Conservation (phyloP, 2,888 invertebrate genomes). For the Anagyrus pseudococci region DNA sequence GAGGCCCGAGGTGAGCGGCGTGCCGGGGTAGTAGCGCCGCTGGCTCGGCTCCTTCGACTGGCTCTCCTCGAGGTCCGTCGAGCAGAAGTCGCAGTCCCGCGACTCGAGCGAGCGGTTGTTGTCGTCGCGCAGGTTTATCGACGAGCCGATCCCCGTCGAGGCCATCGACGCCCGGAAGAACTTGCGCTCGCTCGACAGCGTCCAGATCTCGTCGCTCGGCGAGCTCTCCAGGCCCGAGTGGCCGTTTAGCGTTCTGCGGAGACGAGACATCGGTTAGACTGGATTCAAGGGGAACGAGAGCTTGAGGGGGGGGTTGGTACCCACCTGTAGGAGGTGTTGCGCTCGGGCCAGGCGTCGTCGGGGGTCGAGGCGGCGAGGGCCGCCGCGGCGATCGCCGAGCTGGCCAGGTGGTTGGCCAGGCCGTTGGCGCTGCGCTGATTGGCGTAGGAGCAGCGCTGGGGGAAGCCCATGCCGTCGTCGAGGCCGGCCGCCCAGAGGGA, state of each 20-base stretch:
- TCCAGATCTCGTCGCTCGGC: conserved; percentile 52
- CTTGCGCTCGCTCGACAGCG: conserved; percentile 50
- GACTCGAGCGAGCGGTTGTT: conserved; percentile 54
- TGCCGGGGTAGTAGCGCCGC: conserved; percentile 50
- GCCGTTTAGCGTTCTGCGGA: conserved; percentile 18
- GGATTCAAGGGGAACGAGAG: no score
- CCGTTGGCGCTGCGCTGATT: conserved; percentile 48
- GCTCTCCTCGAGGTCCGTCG: conserved; percentile 50
- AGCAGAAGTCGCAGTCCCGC: conserved; percentile 52
- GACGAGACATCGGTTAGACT: no score
- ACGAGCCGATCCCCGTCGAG: conserved; percentile 54
- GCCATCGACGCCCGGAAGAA: conserved; percentile 53
- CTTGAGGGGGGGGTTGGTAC: no score
- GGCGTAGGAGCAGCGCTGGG: conserved; percentile 55
- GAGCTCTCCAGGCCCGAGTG: conserved; percentile 10
- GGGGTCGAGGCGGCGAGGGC: conserved; percentile 44
- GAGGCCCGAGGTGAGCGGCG: conserved; percentile 53
- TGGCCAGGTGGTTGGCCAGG: no score
- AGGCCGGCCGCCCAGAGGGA: conserved; percentile 61
- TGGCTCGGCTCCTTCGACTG: conserved; percentile 46
- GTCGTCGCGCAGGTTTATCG: conserved; percentile 52
- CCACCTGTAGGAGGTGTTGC: conserved; percentile 49
- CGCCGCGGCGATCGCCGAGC: conserved; percentile 8
- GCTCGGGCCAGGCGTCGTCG: conserved; percentile 52
- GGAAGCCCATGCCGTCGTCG: conserved; percentile 59